A percentile compares a stretch with the other conserved stretches of the same genome.
Conservation (phyloP, 2,113 vertebrate genomes). For the Hippoglossus stenolepis region DNA sequence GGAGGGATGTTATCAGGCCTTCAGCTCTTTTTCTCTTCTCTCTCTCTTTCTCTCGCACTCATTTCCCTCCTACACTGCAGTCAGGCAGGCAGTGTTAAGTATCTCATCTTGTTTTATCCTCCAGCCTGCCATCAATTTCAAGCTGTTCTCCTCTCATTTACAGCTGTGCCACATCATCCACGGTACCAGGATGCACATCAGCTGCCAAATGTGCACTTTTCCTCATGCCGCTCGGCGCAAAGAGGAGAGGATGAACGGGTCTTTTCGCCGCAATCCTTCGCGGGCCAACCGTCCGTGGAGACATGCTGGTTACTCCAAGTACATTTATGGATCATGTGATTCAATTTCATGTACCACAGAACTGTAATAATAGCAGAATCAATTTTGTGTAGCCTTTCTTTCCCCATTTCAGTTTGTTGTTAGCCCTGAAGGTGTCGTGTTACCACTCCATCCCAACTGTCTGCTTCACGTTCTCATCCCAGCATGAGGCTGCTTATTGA, state of each 20-base stretch:
- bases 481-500: constrained; percentile 30
- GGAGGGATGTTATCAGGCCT: constrained; percentile 46
- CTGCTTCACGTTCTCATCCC: constrained; percentile 36
- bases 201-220: constrained; percentile 49
- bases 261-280: background rate
- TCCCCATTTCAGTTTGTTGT: background rate
- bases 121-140: constrained; percentile 66
- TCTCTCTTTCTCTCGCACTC: constrained; percentile 15
- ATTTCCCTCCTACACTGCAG: constrained; percentile 56
- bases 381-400: constrained; percentile 1
- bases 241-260: constrained; percentile 6
- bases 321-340: constrained; percentile 52
- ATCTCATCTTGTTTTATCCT: constrained; percentile 65
- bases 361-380: constrained; percentile 41
- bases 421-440: constrained; percentile 21
- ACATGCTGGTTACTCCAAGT: constrained; percentile 24
- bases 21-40: constrained; percentile 35
- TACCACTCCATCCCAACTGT: background rate
- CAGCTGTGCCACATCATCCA: constrained; percentile 40
- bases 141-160: constrained; percentile 70
- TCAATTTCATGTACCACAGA: constrained; percentile 56
- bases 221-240: constrained; percentile 25
- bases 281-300: constrained; percentile 3
- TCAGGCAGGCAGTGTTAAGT: constrained; percentile 55
- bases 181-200: constrained; percentile 41